A percentile compares a stretch with the other conserved stretches of the same genome.
Conservation (phyloP, 2,113 vertebrate genomes). For the Trochalopteron elliotii region DNA sequence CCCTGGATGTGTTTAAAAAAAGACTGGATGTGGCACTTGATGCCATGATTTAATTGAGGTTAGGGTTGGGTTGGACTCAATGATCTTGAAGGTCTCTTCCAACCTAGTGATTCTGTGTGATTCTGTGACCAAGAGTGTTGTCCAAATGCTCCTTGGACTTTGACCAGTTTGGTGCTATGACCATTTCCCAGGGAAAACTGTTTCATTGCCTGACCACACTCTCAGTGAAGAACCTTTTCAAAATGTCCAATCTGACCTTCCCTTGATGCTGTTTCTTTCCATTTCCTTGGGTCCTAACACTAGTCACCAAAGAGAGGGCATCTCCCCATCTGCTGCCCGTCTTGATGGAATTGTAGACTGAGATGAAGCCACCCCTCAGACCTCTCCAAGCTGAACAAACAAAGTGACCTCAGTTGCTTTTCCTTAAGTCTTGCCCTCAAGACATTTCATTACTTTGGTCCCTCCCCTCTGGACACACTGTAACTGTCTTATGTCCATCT, state of each 20-base stretch:
- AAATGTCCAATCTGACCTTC: background rate
- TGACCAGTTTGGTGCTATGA: background rate
- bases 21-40: background rate
- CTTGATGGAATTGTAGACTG: background rate
- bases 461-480: background rate
- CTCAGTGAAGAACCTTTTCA: background rate
- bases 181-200: background rate
- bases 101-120: background rate
- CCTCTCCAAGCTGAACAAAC: background rate
- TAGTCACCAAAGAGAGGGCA: background rate
- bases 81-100: background rate
- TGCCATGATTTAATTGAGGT: background rate
- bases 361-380: background rate
- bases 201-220: background rate
- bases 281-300: background rate
- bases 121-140: rapidly evolving
- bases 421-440: rapidly evolving
- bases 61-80: background rate
- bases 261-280: background rate
- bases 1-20: background rate
- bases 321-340: rapidly evolving
- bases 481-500: background rate
- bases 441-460: background rate
- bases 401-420: background rate
- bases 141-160: background rate